Evolutionary conservation across 2,888 invertebrate species (phyloP).

Genomic region (Pilophorus perplexus): DNA sequence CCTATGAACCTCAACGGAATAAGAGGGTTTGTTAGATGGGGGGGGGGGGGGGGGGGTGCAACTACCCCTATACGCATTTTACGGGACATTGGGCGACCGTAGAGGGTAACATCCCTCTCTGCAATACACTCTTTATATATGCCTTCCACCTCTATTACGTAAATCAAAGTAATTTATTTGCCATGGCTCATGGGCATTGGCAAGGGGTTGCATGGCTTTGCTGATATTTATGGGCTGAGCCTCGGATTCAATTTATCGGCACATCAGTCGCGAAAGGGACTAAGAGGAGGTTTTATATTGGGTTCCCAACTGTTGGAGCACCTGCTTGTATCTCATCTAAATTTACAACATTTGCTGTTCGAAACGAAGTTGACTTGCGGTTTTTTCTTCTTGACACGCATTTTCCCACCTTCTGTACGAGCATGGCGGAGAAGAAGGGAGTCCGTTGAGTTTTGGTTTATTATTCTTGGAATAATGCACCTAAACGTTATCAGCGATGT

Average conservation of each 20-base stretch:
- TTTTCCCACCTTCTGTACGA: too few relatives aligned
- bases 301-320: neutral
- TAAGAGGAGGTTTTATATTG: conserved; percentile 2
- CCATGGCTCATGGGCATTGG: conserved; percentile 33
- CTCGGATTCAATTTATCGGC: conserved; percentile 35
- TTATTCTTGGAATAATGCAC: too few relatives aligned
- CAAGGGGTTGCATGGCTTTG: conserved; percentile 16
- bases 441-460: too few relatives aligned
- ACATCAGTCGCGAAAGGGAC: conserved; percentile 28
- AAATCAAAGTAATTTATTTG: conserved; percentile 41
- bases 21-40: too few relatives aligned
- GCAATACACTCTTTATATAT: conserved; percentile 40
- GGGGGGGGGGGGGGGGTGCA: conserved; percentile 5
- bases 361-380: too few relatives aligned
- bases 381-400: too few relatives aligned
- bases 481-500: too few relatives aligned
- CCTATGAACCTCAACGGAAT: conserved; percentile 12
- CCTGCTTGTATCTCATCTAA: neutral
- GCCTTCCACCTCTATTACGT: conserved; percentile 35
- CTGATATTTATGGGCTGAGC: conserved; percentile 32
- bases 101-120: conserved; percentile 14
- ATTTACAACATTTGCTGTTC: neutral
- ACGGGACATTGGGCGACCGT: conserved; percentile 35
- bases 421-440: too few relatives aligned
- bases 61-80: conserved; percentile 31